These are phyloP conservation scores for Dendrocincla fuliginosa DNA, from an alignment of 2,797 vertebrate species.

Conservation along the genomic window DNA sequence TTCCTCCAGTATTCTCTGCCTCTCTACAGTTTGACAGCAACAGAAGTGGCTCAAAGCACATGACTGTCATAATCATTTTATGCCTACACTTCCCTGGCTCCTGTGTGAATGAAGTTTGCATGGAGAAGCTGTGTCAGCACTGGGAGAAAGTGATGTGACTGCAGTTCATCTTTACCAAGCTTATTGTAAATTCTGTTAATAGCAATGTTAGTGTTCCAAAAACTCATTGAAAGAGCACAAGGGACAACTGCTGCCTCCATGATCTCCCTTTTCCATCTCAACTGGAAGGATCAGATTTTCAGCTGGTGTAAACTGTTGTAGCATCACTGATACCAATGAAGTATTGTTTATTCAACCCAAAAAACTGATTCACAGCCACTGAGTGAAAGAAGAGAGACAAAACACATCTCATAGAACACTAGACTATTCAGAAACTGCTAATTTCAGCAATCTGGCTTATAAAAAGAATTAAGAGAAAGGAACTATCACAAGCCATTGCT, in stretches of 20 bases:
- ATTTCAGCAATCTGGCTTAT: not conserved
- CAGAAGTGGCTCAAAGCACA: not conserved
- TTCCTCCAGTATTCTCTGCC: not conserved
- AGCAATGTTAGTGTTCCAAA: not conserved
- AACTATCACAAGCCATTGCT: not conserved
- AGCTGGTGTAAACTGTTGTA: not conserved
- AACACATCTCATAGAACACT: not conserved
- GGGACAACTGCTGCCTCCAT: not conserved
- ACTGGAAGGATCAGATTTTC: not conserved
- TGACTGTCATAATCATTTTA: not conserved
- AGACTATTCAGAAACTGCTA: not conserved
- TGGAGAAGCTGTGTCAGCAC: not conserved
- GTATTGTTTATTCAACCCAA: not conserved
- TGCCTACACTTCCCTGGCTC: not conserved
- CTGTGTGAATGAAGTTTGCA: not conserved
- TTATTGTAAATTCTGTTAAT: not conserved
- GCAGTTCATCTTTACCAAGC: not conserved
- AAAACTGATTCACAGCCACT: not conserved
- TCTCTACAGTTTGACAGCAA: not conserved
- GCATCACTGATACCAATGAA: not conserved
- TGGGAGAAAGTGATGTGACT: not conserved
- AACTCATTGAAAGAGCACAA: not conserved
- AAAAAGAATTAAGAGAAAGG: not conserved
- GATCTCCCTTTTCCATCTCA: not conserved
- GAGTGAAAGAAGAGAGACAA: not conserved